phyloP scores from a whole-genome alignment of 2,797 vertebrate species.

The Falco concolor region DNA sequence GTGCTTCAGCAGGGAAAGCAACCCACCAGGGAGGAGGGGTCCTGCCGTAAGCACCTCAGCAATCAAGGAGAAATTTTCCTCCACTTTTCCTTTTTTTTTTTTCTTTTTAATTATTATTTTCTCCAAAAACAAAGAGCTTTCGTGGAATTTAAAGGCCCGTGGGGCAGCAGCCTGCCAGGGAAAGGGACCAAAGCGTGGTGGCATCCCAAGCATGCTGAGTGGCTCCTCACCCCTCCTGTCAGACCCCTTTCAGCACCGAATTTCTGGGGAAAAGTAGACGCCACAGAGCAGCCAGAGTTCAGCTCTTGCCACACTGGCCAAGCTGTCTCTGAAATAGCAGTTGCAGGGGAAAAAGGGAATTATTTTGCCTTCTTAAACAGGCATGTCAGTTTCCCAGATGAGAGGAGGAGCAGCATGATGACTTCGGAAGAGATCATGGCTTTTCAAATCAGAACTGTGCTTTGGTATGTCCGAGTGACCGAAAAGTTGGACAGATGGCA shows the following conservation, averaged over 20 bases:
- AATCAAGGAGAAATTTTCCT: slow-evolving; percentile 21
- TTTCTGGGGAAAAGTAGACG: neutral
- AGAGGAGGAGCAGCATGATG: neutral
- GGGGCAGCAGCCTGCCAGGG: neutral
- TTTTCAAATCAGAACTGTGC: neutral
- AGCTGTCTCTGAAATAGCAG: neutral
- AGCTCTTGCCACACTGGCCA: neutral
- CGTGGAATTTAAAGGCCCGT: neutral
- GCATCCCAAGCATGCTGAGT: fast-evolving
- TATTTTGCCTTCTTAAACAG: neutral
- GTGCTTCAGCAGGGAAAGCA: neutral
- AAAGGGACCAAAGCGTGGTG: neutral
- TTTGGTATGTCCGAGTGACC: neutral
- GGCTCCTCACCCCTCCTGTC: neutral
- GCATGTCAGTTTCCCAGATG: neutral
- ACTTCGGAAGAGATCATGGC: neutral
- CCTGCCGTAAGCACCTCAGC: neutral
- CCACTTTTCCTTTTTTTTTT: neutral
- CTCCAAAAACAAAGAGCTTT: neutral
- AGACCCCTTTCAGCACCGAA: neutral
- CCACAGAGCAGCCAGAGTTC: neutral
- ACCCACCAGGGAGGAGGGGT: neutral
- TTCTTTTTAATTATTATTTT: neutral
- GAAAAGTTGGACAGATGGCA: neutral
- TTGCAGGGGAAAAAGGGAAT: neutral